Evolutionary conservation across 2,888 invertebrate genomes (phyloP).

Genomic region (Eremobia ochroleuca): DNA sequence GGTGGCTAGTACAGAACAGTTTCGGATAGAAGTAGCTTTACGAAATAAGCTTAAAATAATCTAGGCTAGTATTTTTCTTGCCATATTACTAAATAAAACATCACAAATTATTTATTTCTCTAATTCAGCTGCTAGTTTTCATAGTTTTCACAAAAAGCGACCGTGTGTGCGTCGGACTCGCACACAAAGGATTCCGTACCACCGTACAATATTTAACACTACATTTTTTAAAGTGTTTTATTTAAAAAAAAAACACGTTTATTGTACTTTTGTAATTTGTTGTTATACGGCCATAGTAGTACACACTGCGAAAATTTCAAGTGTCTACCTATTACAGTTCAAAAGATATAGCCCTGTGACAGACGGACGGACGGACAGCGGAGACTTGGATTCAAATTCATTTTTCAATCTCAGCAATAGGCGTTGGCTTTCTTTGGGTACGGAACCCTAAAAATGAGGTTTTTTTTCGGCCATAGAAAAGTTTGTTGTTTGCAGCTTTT

Average conservation of each 20-base stretch:
- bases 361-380: neutral
- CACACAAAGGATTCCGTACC: neutral
- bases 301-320: neutral
- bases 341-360: neutral
- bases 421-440: neutral
- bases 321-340: neutral
- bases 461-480: neutral
- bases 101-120: constrained; percentile 62
- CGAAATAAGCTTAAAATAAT: constrained; percentile 47
- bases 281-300: neutral
- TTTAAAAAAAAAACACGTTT: neutral
- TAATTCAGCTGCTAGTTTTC: constrained; percentile 5
- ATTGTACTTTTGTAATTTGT: neutral
- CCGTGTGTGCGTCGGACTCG: neutral
- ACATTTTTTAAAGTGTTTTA: neutral
- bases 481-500: neutral
- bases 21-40: constrained; percentile 25
- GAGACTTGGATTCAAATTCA: no score
- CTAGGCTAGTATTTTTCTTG: constrained; percentile 66
- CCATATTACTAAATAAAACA: constrained; percentile 68
- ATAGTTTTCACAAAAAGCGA: neutral
- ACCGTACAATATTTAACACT: neutral
- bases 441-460: neutral
- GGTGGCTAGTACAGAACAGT: constrained; percentile 23
- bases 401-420: no score